Conservation (phyloP, 2,113 vertebrate species). For the Pomatostomus ruficeps region DNA sequence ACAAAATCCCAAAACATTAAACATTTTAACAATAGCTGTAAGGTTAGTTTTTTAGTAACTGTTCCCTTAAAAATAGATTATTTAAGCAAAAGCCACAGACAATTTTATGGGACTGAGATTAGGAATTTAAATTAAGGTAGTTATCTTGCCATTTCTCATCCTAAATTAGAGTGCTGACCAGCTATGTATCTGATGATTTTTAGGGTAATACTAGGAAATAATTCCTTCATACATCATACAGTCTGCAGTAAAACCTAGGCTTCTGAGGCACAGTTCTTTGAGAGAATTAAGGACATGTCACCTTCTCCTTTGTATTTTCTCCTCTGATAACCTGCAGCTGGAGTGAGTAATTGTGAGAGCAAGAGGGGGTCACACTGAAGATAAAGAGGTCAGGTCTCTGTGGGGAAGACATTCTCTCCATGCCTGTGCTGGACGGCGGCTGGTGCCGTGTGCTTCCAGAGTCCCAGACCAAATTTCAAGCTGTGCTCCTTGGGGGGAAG, state of each 20-base stretch:
- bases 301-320: neutral
- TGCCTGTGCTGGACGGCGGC: rapidly evolving
- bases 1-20: neutral
- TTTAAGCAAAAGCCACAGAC: neutral
- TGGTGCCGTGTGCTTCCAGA: neutral
- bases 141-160: neutral
- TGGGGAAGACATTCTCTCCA: neutral
- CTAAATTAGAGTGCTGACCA: neutral
- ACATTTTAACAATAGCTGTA: neutral
- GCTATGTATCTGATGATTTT: neutral
- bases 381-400: neutral
- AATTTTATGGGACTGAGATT: neutral
- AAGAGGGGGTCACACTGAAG: neutral
- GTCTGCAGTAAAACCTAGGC: neutral
- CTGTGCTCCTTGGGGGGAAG: neutral
- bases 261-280: neutral
- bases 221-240: neutral
- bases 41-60: neutral
- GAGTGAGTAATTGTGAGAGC: neutral
- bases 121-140: neutral
- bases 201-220: neutral
- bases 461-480: constrained; percentile 6
- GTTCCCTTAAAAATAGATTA: neutral
- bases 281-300: neutral
- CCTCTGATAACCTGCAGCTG: neutral